These are phyloP conservation scores for Dendroctonus ponderosae DNA, from an alignment of 1,140 invertebrate genomes.

Conservation along the genomic window DNA sequence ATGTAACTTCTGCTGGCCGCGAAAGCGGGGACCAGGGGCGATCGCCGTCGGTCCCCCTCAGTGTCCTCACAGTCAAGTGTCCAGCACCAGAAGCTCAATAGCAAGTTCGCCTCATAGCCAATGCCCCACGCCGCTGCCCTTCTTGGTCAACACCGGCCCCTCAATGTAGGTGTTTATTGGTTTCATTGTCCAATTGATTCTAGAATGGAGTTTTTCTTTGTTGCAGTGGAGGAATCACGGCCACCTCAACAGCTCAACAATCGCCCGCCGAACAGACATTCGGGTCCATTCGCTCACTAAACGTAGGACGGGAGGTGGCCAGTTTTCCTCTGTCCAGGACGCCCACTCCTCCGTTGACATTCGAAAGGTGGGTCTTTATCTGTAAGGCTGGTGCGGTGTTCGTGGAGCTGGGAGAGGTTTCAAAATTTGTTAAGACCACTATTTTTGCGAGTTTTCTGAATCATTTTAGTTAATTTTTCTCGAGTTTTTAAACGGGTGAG, in stretches of 20 bases:
- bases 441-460: too few relatives aligned
- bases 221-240: conserved; percentile 66
- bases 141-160: conserved; percentile 67
- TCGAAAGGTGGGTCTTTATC: conserved; percentile 48
- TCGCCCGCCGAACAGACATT: conserved; percentile 71
- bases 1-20: conserved; percentile 48
- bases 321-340: conserved; percentile 73
- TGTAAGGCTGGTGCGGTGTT: too few relatives aligned
- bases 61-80: conserved; percentile 67
- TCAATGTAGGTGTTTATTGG: conserved; percentile 57
- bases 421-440: too few relatives aligned
- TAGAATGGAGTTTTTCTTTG: conserved; percentile 16
- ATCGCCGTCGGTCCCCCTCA: conserved; percentile 61
- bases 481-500: too few relatives aligned
- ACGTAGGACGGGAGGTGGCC: conserved; percentile 70
- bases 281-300: conserved; percentile 68
- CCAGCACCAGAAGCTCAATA: conserved; percentile 63
- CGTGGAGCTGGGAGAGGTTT: too few relatives aligned
- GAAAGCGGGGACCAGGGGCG: conserved; percentile 54
- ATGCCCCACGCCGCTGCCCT: conserved; percentile 70
- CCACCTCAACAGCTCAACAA: conserved; percentile 63
- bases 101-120: conserved; percentile 62
- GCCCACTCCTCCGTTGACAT: conserved; percentile 63
- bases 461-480: too few relatives aligned
- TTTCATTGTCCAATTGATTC: background rate